These are phyloP conservation scores for Hippocampus mohnikei DNA, from an alignment of 2,113 vertebrate genomes.

Conservation along the genomic window DNA sequence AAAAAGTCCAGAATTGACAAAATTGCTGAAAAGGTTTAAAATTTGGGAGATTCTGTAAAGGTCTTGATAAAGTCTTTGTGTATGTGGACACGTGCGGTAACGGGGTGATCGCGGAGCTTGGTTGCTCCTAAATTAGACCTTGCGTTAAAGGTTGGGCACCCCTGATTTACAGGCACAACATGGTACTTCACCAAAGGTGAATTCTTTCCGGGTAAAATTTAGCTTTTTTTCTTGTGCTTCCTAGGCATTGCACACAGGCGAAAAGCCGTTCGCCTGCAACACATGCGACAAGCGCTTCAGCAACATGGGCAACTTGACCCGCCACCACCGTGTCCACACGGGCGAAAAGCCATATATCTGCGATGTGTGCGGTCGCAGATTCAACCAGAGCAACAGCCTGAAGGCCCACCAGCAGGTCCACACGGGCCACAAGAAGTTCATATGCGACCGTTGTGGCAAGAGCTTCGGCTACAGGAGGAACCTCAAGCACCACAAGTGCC, in stretches of 20 bases:
- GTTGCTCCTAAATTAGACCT: no score
- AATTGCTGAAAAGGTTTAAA: neutral
- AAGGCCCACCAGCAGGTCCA: conserved; percentile 74
- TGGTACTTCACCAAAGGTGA: no score
- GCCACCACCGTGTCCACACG: conserved; percentile 76
- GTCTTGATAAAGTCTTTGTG: no score
- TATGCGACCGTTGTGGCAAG: conserved; percentile 76
- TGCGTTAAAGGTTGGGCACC: no score
- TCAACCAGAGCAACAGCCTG: conserved; percentile 74
- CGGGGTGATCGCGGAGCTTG: no score
- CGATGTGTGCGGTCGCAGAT: conserved; percentile 61
- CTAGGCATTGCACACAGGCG: conserved; percentile 67
- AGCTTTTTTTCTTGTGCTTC: neutral
- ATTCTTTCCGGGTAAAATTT: neutral
- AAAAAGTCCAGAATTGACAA: no score
- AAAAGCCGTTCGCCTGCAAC: conserved; percentile 66
- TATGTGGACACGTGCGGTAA: no score
- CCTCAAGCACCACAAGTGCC: conserved; percentile 70
- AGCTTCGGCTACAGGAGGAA: conserved; percentile 72
- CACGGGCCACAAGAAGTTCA: conserved; percentile 72
- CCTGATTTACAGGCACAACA: no score
- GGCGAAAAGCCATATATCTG: conserved; percentile 74
- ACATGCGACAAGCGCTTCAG: conserved; percentile 79
- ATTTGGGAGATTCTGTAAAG: neutral
- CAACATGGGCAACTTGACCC: conserved; percentile 75